Conservation (phyloP, 2,113 vertebrate genomes). For the Rhineura floridana region DNA sequence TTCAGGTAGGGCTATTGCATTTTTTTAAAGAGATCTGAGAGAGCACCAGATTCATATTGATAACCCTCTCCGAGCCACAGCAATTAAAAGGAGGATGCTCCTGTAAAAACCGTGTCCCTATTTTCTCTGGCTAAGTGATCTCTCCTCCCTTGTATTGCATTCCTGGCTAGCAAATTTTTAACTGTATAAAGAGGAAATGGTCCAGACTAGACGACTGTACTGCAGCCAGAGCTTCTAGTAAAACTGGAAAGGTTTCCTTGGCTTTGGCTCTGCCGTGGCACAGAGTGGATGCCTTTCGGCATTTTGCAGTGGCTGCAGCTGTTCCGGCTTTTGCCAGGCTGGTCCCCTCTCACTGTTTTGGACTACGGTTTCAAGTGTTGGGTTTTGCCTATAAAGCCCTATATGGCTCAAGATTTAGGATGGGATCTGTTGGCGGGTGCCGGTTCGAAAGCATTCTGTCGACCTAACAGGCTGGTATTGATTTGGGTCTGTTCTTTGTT, state of each 20-base stretch:
- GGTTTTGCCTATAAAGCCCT: no score
- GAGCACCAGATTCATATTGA: slow-evolving; percentile 46
- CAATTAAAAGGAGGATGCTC: background rate
- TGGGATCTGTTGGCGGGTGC: no score
- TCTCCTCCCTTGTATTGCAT: background rate
- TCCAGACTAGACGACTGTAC: no score
- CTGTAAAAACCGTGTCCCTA: background rate
- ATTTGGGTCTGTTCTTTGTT: no score
- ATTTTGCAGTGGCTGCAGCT: background rate
- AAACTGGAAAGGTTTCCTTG: background rate
- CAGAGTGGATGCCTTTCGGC: background rate
- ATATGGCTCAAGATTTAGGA: no score
- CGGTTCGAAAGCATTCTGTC: no score
- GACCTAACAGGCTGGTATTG: no score
- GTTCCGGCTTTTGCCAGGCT: no score
- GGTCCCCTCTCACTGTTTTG: no score
- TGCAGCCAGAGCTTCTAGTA: background rate
- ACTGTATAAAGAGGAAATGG: background rate
- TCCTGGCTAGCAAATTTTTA: background rate
- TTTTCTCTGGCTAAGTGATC: background rate
- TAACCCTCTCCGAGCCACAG: slow-evolving; percentile 23
- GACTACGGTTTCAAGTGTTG: no score
- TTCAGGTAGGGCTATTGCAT: slow-evolving; percentile 48
- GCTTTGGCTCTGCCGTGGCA: background rate
- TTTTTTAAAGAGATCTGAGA: background rate